These are phyloP conservation scores for Jordanella pulchra DNA, from an alignment of 2,797 vertebrate genomes.

Conservation along the genomic window DNA sequence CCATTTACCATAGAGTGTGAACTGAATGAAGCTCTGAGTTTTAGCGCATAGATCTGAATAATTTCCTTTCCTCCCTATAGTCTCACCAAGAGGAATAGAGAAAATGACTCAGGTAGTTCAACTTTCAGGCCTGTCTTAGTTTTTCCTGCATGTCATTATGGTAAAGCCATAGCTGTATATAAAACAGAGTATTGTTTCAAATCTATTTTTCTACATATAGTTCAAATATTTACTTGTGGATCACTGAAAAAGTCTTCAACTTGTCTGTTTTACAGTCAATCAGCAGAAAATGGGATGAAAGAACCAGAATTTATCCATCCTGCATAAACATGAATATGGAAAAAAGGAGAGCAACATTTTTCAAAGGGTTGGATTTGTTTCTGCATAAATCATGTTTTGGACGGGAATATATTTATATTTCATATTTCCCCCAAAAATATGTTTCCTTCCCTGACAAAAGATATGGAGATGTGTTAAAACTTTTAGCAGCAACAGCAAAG, in stretches of 20 bases:
- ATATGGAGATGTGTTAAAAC: slow-evolving; percentile 11
- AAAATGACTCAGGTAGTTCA: slow-evolving; percentile 83
- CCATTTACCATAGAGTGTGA: slow-evolving; percentile 36
- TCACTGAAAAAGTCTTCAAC: slow-evolving; percentile 52
- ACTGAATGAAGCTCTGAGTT: slow-evolving; percentile 44
- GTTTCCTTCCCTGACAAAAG: slow-evolving; percentile 9
- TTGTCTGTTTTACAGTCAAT: slow-evolving; percentile 36
- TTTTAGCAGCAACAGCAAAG: neutral
- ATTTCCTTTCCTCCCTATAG: slow-evolving; percentile 50
- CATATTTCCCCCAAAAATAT: slow-evolving; percentile 24
- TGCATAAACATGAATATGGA: slow-evolving; percentile 1
- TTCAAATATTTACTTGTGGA: slow-evolving; percentile 55
- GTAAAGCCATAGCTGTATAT: slow-evolving; percentile 82
- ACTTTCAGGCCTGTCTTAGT: slow-evolving; percentile 80
- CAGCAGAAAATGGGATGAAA: slow-evolving; percentile 23
- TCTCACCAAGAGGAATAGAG: slow-evolving; percentile 59
- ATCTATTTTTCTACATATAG: slow-evolving; percentile 83
- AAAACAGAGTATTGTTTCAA: slow-evolving; percentile 76
- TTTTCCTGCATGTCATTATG: slow-evolving; percentile 80
- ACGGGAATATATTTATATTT: neutral
- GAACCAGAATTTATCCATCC: slow-evolving; percentile 21
- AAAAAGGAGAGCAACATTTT: slow-evolving; percentile 20
- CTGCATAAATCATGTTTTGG: neutral
- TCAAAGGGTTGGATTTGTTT: slow-evolving; percentile 11
- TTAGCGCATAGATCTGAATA: slow-evolving; percentile 57